phyloP scores from a whole-genome alignment of 2,888 invertebrate genomes.

The Yponomeuta plumbellus region DNA sequence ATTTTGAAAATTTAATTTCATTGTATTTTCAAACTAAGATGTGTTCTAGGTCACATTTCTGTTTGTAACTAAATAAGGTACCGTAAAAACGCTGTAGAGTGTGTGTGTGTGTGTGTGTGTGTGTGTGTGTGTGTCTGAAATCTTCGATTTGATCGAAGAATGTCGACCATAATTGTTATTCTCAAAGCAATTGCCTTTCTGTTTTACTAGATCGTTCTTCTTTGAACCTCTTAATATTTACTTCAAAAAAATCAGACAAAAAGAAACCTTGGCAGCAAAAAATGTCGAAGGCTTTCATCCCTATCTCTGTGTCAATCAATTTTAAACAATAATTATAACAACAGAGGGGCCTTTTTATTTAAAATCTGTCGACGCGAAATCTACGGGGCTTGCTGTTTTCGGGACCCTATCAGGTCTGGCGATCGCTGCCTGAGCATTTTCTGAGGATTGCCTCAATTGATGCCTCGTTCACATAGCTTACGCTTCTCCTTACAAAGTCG shows the following conservation, averaged over 20 bases:
- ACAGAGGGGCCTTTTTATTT: neutral
- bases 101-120: too few species aligned
- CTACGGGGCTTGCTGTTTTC: slow-evolving; percentile 5
- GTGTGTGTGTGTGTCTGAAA: too few species aligned
- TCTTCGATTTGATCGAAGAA: too few species aligned
- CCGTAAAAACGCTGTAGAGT: too few species aligned
- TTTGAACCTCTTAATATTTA: neutral
- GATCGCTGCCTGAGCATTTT: slow-evolving; percentile 3
- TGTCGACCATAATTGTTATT: too few species aligned
- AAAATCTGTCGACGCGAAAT: slow-evolving; percentile 1
- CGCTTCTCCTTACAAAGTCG: neutral
- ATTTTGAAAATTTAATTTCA: too few species aligned
- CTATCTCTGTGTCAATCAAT: slow-evolving; percentile 5
- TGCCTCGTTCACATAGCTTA: neutral
- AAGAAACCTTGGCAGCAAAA: neutral
- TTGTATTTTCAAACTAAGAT: too few species aligned
- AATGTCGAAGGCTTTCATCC: neutral
- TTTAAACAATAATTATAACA: neutral
- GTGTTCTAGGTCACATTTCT: too few species aligned
- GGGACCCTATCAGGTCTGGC: neutral
- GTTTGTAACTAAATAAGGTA: too few species aligned
- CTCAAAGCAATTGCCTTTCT: too few species aligned
- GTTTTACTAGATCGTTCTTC: too few species aligned
- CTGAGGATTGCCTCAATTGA: neutral
- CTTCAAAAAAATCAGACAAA: neutral